These are phyloP conservation scores for Drosophila mimica DNA, from an alignment of 2,888 invertebrate species.

Conservation along the genomic window DNA sequence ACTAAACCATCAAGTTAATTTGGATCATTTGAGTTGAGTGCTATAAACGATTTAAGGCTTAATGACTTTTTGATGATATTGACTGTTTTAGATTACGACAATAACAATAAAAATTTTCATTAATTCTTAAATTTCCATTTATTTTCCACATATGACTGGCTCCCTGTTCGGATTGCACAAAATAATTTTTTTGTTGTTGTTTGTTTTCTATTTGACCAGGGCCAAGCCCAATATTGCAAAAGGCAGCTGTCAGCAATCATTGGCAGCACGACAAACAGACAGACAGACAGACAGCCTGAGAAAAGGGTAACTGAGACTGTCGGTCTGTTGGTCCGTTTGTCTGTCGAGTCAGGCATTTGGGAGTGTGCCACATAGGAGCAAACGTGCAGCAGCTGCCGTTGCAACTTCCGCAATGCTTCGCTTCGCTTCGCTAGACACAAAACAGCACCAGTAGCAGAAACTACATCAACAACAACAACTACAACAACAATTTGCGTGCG, in stretches of 20 bases:
- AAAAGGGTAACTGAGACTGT: constrained; percentile 55
- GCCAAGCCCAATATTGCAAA: constrained; percentile 58
- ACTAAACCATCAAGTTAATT: neutral
- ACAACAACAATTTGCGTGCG: constrained; percentile 63
- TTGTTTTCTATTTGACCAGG: constrained; percentile 47
- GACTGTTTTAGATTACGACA: neutral
- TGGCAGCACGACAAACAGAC: constrained; percentile 46
- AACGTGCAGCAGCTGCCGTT: constrained; percentile 58
- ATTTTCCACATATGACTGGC: constrained; percentile 6
- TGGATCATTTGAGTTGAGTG: neutral
- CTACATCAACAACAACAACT: constrained; percentile 23
- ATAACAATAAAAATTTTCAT: neutral
- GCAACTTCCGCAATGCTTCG: constrained; percentile 76
- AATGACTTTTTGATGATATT: neutral
- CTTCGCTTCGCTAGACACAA: constrained; percentile 69
- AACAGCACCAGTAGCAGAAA: constrained; percentile 47
- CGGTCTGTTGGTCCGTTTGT: constrained; percentile 1
- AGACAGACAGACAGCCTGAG: constrained; percentile 57
- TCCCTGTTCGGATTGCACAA: constrained; percentile 18
- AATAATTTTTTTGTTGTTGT: constrained; percentile 8
- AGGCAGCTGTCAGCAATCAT: constrained; percentile 69
- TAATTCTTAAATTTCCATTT: neutral
- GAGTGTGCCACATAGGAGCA: constrained; percentile 53
- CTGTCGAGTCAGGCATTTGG: constrained; percentile 26
- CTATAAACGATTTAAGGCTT: neutral